These are phyloP conservation scores for Sylvilagus floridanus DNA, from an alignment of 2,797 vertebrate genomes.

Conservation along the genomic window DNA sequence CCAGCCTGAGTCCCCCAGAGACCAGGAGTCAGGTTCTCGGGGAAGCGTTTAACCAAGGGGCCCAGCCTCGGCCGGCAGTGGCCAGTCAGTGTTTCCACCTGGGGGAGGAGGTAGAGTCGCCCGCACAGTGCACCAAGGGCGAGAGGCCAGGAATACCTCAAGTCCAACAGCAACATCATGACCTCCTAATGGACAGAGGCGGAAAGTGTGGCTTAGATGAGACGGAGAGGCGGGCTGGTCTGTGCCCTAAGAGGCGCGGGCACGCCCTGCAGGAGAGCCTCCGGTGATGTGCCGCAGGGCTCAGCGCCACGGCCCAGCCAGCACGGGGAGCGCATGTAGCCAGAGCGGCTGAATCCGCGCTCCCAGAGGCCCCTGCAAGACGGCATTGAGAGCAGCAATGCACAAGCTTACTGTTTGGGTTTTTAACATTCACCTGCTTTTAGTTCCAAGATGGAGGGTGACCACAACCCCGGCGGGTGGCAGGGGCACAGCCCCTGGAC, in stretches of 20 bases:
- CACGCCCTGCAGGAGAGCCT: background rate
- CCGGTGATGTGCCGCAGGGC: background rate
- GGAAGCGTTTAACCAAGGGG: background rate
- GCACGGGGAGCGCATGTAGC: background rate
- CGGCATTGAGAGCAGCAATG: background rate
- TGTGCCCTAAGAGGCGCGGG: background rate
- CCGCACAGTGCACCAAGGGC: background rate
- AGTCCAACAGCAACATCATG: background rate
- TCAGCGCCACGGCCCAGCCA: background rate
- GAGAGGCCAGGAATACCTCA: background rate
- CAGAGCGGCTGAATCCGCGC: background rate
- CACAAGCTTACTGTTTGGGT: background rate
- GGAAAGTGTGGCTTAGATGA: background rate
- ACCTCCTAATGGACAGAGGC: slow-evolving; percentile 23
- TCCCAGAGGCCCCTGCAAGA: background rate
- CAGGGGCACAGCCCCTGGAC: background rate
- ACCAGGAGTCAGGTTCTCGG: background rate
- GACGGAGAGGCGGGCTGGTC: accelerated
- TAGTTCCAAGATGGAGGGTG: background rate
- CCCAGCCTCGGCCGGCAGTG: background rate
- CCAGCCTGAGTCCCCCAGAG: background rate
- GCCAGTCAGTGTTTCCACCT: background rate
- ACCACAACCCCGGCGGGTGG: background rate
- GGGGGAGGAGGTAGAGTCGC: background rate
- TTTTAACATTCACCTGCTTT: background rate